These are phyloP conservation scores for Diglossa brunneiventris DNA, from an alignment of 2,113 vertebrate genomes.

Conservation along the genomic window DNA sequence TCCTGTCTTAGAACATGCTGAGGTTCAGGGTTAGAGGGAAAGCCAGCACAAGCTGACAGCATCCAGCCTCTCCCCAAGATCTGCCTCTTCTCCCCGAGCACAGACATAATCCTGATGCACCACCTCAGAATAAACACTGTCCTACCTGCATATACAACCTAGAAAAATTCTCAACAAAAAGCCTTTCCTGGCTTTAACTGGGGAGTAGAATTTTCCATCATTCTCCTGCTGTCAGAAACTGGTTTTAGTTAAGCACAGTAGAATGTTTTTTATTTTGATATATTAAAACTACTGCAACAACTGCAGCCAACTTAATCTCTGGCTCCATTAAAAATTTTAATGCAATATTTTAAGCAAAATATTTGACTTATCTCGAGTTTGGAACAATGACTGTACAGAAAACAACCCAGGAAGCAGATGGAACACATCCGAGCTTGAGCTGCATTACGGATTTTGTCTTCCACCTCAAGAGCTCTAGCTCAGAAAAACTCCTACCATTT, in stretches of 20 bases:
- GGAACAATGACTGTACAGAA: neutral
- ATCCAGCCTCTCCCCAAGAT: neutral
- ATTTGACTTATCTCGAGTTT: neutral
- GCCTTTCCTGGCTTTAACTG: neutral
- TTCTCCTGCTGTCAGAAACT: neutral
- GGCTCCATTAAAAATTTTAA: neutral
- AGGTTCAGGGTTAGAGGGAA: neutral
- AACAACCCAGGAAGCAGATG: neutral
- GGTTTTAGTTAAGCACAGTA: neutral
- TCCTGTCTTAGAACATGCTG: rapidly evolving
- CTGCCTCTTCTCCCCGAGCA: neutral
- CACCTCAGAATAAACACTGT: neutral
- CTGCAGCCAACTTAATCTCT: neutral
- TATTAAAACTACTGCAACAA: neutral
- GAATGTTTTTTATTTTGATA: neutral
- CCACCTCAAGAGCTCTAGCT: neutral
- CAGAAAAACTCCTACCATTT: neutral
- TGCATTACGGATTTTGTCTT: rapidly evolving
- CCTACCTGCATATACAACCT: neutral
- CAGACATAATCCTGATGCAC: neutral
- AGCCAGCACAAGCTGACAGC: neutral
- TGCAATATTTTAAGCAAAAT: neutral
- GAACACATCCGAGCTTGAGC: neutral
- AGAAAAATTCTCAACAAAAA: neutral
- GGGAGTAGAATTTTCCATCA: neutral